Evolutionary conservation across 2,888 invertebrate genomes (phyloP), one percentile per base, ranked within the genome.

Genomic region (Hoplodrina ambigua): DNA sequence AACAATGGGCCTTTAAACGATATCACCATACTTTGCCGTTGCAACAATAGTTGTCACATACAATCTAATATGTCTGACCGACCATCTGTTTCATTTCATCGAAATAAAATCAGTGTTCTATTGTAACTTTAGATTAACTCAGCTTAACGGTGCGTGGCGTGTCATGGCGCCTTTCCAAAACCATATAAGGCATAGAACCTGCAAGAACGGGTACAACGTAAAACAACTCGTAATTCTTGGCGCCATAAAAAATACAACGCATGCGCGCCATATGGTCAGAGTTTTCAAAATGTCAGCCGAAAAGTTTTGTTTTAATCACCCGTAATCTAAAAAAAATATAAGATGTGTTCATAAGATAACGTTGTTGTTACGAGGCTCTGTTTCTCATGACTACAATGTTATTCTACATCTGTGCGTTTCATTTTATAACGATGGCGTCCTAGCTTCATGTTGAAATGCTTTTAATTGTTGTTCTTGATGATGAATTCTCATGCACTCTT

Each of bases 161-260:
- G 89, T 88, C 90, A 89, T 89, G 91, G 89, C 89, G 89, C 90
- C 90, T 92, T 93, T 92, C 90, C 89, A 90, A 84, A 85, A 78
- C 94, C 93, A 80, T 94, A 88, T 90, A 93, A 59, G 93, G 94
- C 73, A 83, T 83, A 86, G 81, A 87, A 88, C 87, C 86, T 87
- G 85, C 85, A 86, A 86, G 87, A 82, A 88, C 89, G 84, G 82
- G 83, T 83, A 80, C 50, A 19, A 50, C 80, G 80, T 80, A 83
- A 87, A 86, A 84, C 76, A 80, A 85, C 81, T 85, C 85, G 88
- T 89, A 88, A 89, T 87, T 88, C 87, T 87, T 88, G 86, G 83
- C 87, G 85, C 83, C 87, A 83, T 87, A 92, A 91, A 91, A 93
- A 92, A 88, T 87, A 88, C 86, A 85, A 87, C 88, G 86, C 85